Percentiles rank a stretch among this genome's conserved stretches.
Evolutionary conservation across 1,140 invertebrate genomes (phyloP).

Genomic region (Neomicropteryx cornuta): DNA sequence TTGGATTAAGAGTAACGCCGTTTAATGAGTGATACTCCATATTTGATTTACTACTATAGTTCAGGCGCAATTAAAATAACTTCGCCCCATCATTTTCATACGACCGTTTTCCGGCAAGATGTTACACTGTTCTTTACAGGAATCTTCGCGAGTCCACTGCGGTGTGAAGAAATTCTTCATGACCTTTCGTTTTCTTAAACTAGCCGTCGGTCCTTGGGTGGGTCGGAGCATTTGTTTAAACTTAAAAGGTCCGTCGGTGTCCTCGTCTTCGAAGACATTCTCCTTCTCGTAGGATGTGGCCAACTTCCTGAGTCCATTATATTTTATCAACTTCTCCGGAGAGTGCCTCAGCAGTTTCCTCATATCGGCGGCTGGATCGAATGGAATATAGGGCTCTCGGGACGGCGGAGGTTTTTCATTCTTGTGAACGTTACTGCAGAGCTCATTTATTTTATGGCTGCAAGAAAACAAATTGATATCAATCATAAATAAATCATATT

Average conservation of each 20-base stretch:
- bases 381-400: slow-evolving; percentile 23
- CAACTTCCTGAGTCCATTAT: slow-evolving; percentile 11
- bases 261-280: slow-evolving; percentile 37
- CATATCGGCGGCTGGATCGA: slow-evolving; percentile 33
- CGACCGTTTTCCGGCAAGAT: too few relatives aligned
- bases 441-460: slow-evolving; percentile 38
- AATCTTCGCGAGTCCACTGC: too few relatives aligned
- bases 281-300: slow-evolving; percentile 30
- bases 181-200: slow-evolving; percentile 54
- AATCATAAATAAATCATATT: slow-evolving; percentile 8
- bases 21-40: too few relatives aligned
- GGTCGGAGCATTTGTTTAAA: slow-evolving; percentile 57
- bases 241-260: slow-evolving; percentile 54
- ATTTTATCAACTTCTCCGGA: slow-evolving; percentile 27
- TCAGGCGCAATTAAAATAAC: too few relatives aligned
- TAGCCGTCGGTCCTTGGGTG: slow-evolving; percentile 58
- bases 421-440: slow-evolving; percentile 31
- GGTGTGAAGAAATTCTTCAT: too few relatives aligned
- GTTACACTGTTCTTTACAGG: too few relatives aligned
- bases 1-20: too few relatives aligned
- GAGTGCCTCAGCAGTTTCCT: slow-evolving; percentile 39
- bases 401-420: slow-evolving; percentile 20
- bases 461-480: slow-evolving; percentile 13
- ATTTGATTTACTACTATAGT: too few relatives aligned
- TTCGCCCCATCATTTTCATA: too few relatives aligned